phyloP scores from a whole-genome alignment of 1,140 invertebrate species.

The Ostrea denselamellosa region DNA sequence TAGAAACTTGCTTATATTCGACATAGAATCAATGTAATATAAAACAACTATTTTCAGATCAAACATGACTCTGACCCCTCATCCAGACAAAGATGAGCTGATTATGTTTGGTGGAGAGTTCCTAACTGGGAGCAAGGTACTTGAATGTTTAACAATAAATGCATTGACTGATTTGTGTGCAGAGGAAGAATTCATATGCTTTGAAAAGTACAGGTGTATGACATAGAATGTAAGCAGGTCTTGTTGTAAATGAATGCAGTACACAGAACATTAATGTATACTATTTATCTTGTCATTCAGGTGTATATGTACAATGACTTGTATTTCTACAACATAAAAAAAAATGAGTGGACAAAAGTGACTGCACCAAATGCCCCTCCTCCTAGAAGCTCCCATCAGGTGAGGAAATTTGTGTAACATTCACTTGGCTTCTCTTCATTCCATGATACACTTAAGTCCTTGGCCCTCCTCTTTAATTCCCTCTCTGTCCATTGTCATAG shows the following conservation, averaged over 20 bases:
- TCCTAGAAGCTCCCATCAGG: slow-evolving; percentile 92
- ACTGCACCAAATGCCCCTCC: slow-evolving; percentile 90
- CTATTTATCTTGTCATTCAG: slow-evolving; percentile 80
- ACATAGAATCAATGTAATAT: too few relatives aligned
- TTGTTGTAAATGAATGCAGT: not conserved
- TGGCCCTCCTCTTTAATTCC: too few relatives aligned
- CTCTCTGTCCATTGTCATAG: too few relatives aligned
- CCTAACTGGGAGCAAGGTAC: slow-evolving; percentile 92
- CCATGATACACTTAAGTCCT: too few relatives aligned
- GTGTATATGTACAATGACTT: slow-evolving; percentile 91
- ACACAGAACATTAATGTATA: not conserved
- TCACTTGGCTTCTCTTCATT: too few relatives aligned
- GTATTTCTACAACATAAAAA: slow-evolving; percentile 89
- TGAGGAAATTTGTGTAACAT: slow-evolving; percentile 43
- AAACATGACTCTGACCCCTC: slow-evolving; percentile 88
- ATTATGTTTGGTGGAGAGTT: slow-evolving; percentile 96
- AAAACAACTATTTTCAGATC: slow-evolving; percentile 80
- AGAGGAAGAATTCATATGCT: not conserved
- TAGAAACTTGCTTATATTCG: too few relatives aligned
- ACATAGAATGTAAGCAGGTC: not conserved
- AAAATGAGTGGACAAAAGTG: slow-evolving; percentile 89
- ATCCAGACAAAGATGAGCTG: slow-evolving; percentile 93
- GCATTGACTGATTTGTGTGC: not conserved
- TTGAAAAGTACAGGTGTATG: not conserved
- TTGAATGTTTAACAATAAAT: not conserved